Percentiles rank a stretch among this genome's conserved stretches.
Evolutionary conservation across 1,140 invertebrate genomes (phyloP).

Genomic region (Dendroctonus valens): DNA sequence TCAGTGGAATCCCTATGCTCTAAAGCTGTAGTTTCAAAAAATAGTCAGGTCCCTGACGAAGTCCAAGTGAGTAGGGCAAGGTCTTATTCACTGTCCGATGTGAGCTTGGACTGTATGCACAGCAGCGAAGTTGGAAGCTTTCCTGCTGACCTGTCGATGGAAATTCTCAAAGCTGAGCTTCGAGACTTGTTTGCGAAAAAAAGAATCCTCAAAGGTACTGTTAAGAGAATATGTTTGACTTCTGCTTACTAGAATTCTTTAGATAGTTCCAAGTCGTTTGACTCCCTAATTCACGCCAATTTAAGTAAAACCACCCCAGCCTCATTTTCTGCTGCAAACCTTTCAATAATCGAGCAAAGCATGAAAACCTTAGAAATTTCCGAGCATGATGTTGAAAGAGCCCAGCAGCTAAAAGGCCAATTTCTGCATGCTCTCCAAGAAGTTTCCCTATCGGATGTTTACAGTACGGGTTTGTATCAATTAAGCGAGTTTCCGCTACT

Average conservation of each 20-base stretch:
- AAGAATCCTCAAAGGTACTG: neutral
- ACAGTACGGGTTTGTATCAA: no score
- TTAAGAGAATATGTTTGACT: no score
- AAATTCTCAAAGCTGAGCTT: neutral
- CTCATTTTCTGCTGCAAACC: neutral
- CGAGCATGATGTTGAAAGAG: slow-evolving; percentile 1
- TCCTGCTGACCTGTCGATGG: no score
- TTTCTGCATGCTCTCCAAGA: slow-evolving; percentile 4
- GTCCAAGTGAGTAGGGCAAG: neutral
- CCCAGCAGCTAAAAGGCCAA: slow-evolving; percentile 1
- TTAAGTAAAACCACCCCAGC: neutral
- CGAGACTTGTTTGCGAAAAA: neutral
- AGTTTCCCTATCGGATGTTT: neutral
- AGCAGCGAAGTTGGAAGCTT: neutral
- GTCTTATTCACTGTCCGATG: neutral
- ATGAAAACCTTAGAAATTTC: slow-evolving; percentile 15
- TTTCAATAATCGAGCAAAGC: neutral
- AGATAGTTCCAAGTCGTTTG: slow-evolving; percentile 15
- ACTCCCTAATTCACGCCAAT: neutral
- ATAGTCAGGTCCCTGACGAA: neutral
- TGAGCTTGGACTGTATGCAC: neutral
- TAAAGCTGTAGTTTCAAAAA: neutral
- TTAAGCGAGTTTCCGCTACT: no score
- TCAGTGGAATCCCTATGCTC: neutral
- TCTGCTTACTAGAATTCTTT: neutral